Conservation (phyloP, 2,888 invertebrate species). For the Tanytarsus gracilentus region DNA sequence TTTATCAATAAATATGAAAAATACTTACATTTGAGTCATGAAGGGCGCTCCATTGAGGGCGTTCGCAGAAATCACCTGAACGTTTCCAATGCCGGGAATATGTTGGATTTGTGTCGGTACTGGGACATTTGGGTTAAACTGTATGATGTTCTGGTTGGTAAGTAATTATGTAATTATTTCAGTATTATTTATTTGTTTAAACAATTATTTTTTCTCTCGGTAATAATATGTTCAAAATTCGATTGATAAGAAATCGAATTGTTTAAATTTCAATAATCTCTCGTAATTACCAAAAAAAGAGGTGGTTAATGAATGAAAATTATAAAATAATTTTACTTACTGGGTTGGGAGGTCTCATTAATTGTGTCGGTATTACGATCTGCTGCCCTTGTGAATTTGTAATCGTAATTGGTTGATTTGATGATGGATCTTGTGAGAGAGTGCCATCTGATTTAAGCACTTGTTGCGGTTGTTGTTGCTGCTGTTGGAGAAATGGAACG, state of each 20-base stretch:
- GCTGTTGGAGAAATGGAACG: constrained; percentile 38
- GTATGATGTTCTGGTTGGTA: constrained; percentile 36
- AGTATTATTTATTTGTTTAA: no score
- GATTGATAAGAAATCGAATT: no score
- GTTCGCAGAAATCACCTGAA: constrained; percentile 49
- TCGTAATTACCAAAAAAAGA: no score
- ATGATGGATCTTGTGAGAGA: background rate
- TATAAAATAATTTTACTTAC: no score
- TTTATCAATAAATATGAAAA: no score
- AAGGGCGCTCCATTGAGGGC: constrained; percentile 40
- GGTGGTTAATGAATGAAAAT: no score
- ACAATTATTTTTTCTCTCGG: no score
- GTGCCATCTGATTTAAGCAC: background rate
- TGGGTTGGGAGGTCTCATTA: constrained; percentile 37
- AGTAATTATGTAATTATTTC: no score
- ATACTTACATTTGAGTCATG: constrained; percentile 39
- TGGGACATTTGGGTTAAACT: constrained; percentile 40
- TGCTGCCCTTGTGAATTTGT: constrained; percentile 70
- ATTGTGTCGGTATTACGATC: constrained; percentile 67
- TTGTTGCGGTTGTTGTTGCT: constrained; percentile 30
- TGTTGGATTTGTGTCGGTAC: constrained; percentile 39
- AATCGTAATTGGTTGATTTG: constrained; percentile 52
- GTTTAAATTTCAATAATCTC: no score
- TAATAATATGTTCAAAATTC: no score
- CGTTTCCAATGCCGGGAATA: constrained; percentile 48